Conservation (phyloP, 2,113 vertebrate genomes). For the Melanostigma gelatinosum region DNA sequence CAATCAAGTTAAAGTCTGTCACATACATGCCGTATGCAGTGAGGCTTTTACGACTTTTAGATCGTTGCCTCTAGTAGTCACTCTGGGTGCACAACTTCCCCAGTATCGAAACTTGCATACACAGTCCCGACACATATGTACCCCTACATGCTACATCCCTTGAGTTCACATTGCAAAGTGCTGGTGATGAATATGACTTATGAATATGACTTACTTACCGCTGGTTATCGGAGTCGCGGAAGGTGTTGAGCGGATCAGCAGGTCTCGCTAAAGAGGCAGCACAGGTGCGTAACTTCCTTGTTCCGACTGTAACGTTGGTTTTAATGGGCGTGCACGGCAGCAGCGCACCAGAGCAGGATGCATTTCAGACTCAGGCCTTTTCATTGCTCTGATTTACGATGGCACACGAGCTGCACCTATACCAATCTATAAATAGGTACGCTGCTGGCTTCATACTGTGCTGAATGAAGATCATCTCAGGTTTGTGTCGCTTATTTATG, state of each 20-base stretch:
- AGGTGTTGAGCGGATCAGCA: not conserved
- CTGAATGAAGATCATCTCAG: not conserved
- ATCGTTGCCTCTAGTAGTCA: not conserved
- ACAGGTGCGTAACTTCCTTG: constrained; percentile 59
- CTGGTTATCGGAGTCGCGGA: not conserved
- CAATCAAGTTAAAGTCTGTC: not conserved
- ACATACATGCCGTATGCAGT: not conserved
- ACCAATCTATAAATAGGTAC: too few relatives aligned
- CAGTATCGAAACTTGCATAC: not conserved
- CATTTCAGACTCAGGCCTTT: not conserved
- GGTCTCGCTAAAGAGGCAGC: not conserved
- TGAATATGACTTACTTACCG: not conserved
- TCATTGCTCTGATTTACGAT: not conserved
- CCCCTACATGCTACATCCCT: not conserved
- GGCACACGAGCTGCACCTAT: not conserved
- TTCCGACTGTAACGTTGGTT: constrained; percentile 24
- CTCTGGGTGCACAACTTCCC: not conserved
- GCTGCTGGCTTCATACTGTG: not conserved
- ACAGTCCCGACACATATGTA: not conserved
- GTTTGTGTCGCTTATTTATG: not conserved
- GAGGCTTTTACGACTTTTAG: not conserved
- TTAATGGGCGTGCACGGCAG: constrained; percentile 21
- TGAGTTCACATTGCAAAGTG: not conserved
- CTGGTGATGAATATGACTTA: not conserved
- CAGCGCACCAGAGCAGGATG: not conserved